A percentile compares a stretch with the other conserved stretches of the same genome.
These are phyloP conservation scores for Epirrhoe tristata DNA, from an alignment of 2,888 invertebrate species.

Conservation along the genomic window DNA sequence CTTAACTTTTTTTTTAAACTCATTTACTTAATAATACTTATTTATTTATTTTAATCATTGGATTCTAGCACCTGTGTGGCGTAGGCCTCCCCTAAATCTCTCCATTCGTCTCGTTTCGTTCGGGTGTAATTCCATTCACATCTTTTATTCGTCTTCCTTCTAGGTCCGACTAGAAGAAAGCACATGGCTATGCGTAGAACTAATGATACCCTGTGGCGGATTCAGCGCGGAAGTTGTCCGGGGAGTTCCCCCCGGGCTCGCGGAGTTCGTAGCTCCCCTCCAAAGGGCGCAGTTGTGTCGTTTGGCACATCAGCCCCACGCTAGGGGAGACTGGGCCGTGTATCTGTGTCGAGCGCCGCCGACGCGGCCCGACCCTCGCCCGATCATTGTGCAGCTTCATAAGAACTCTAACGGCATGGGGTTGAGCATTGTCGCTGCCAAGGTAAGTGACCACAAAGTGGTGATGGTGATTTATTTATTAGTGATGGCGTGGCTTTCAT, in stretches of 20 bases:
- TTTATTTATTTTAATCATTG: too few species aligned
- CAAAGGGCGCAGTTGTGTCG: slow-evolving; percentile 95
- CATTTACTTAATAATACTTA: too few species aligned
- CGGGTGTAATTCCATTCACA: too few species aligned
- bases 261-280: slow-evolving; percentile 93
- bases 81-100: too few species aligned
- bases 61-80: too few species aligned
- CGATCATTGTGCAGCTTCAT: slow-evolving; percentile 94
- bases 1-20: too few species aligned
- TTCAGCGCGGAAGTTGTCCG: slow-evolving; percentile 98
- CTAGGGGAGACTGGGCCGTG: slow-evolving; percentile 97
- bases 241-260: slow-evolving; percentile 96
- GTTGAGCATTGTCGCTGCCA: slow-evolving; percentile 98
- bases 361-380: slow-evolving; percentile 82
- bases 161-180: slow-evolving; percentile 95
- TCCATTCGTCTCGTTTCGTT: too few species aligned
- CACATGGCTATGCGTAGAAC: slow-evolving; percentile 94
- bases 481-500: too few species aligned
- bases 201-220: slow-evolving; percentile 98
- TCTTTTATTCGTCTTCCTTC: too few species aligned
- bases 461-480: too few species aligned
- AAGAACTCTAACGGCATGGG: slow-evolving; percentile 99
- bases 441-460: slow-evolving; percentile 81
- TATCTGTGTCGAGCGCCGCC: slow-evolving; percentile 92
- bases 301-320: slow-evolving; percentile 95